These are phyloP conservation scores for Anthrax anthrax DNA, from an alignment of 2,888 invertebrate genomes.

Conservation along the genomic window DNA sequence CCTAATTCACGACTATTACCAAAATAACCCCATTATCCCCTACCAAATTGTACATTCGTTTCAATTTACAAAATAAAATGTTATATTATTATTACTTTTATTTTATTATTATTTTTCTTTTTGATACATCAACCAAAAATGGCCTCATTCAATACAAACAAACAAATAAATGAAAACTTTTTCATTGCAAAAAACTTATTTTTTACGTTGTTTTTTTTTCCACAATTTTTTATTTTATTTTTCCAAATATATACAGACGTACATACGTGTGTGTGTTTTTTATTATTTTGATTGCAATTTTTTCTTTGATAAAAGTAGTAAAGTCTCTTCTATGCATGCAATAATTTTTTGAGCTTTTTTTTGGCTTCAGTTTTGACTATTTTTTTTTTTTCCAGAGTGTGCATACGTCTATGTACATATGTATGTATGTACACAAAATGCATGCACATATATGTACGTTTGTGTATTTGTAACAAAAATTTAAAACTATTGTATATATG, in stretches of 20 bases:
- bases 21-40: not conserved
- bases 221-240: not conserved
- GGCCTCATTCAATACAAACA: not conserved
- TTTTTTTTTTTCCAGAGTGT: too few species aligned
- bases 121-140: not conserved
- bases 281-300: not conserved
- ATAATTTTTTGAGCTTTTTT: too few species aligned
- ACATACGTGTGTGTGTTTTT: not conserved
- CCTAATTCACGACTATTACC: not conserved
- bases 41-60: not conserved
- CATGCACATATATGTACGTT: too few species aligned
- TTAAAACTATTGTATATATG: too few species aligned
- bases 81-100: not conserved
- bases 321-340: too few species aligned
- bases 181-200: not conserved
- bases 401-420: too few species aligned
- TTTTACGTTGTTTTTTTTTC: not conserved
- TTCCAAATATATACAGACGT: too few species aligned
- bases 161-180: not conserved
- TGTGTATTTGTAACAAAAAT: too few species aligned
- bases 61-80: not conserved
- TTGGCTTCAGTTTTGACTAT: too few species aligned
- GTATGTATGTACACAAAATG: too few species aligned
- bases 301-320: not conserved
- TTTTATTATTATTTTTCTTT: not conserved